phyloP scores from a whole-genome alignment of 2,888 invertebrate genomes.

The Lucinisca nassula region DNA sequence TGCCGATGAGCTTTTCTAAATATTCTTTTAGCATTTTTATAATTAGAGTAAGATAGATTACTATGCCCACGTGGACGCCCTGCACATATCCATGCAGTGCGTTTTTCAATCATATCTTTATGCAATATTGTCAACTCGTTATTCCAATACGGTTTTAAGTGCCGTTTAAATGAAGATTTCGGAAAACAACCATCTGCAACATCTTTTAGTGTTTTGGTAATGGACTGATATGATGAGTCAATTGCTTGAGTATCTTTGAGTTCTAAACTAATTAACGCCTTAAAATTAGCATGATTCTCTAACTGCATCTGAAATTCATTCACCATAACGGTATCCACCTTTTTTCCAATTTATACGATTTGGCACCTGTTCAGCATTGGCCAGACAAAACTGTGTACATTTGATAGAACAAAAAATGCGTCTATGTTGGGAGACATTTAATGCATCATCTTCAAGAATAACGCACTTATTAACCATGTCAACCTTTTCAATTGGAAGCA shows the following conservation, averaged over 20 bases:
- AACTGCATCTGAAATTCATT: not conserved
- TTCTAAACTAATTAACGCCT: not conserved
- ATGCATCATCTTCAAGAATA: not conserved
- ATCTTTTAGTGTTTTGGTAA: not conserved
- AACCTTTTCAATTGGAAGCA: not conserved
- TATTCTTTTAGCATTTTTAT: not conserved
- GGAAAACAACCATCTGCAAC: not conserved
- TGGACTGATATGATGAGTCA: not conserved
- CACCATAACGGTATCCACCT: not conserved
- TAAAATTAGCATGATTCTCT: not conserved
- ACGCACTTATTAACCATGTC: not conserved
- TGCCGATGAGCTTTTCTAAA: not conserved
- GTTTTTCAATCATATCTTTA: not conserved
- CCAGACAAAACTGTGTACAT: not conserved
- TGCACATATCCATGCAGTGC: not conserved
- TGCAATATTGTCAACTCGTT: not conserved
- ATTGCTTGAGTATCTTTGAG: not conserved
- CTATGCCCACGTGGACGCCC: not conserved
- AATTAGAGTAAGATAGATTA: not conserved
- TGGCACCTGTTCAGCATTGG: not conserved
- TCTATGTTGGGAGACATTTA: not conserved
- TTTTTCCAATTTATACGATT: slow-evolving; percentile 1
- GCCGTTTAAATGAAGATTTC: not conserved
- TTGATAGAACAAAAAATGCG: not conserved
- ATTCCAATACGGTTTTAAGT: slow-evolving; percentile 12